Evolutionary conservation across 2,888 invertebrate species (phyloP), one percentile per base, ranked within the genome.

Genomic region (Tetrapedia diversipes): DNA sequence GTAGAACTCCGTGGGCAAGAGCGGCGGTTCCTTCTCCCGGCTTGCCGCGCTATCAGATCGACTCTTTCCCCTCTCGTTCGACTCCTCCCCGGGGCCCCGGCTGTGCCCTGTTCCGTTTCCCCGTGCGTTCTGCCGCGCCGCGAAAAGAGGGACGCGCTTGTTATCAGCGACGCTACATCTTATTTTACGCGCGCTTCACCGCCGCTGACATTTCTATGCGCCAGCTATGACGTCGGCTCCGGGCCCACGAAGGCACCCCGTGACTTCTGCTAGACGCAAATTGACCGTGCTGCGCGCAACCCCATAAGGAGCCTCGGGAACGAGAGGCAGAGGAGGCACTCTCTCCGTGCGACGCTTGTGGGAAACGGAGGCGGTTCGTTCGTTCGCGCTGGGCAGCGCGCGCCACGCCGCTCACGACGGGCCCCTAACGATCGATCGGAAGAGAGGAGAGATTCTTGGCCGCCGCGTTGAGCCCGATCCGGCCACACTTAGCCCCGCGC

Each of bases 121-220:
- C 57, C 54, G 19, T 51, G 34, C 57, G 77, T 75, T 43, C 39
- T 63, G 43, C 49, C 29, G 51, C 60, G 61, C 24, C 27, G 51
- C 24, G 45, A n/a, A 32, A 10, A 43, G 59, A 49, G 69, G 65
- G 54, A 70, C 56, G 59, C 79, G 84, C 86, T 88, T 86, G 89
- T 91, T 91, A 91, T 91, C 91, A 91, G 90, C 87, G 88, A 89
- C 88, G 90, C 89, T 91, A 91, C 91, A 91, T 91, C 91, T 91
- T 91, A 91, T 91, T 91, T 91, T 91, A 91, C 91, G 89, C 90
- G 88, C 86, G 87, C 90, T 88, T 91, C 90, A 87, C 82, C 79
- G 82, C 80, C 79, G 83, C 86, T 87, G 91, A 91, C 91, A 90
- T 90, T 91, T 91, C 91, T 91, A 91, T 91, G 90, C 91, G 84